phyloP scores from a whole-genome alignment of 2,797 vertebrate species.

The Lateolabrax maculatus region DNA sequence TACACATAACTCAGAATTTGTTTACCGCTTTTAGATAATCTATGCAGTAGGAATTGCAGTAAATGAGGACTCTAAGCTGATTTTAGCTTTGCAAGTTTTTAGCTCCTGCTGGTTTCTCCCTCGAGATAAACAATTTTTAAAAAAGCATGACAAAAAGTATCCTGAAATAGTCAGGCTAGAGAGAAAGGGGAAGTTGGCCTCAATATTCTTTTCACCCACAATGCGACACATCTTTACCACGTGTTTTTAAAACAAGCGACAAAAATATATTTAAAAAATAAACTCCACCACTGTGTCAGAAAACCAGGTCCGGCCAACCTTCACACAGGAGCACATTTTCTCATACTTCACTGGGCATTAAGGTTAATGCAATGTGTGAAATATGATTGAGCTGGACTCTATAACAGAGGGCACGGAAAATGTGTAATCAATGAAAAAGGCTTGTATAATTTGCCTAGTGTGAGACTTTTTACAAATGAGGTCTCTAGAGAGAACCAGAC shows the following conservation, averaged over 20 bases:
- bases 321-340: background rate
- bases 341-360: background rate
- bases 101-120: background rate
- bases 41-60: background rate
- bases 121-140: background rate
- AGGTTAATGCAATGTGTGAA: background rate
- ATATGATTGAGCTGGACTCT: background rate
- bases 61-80: background rate
- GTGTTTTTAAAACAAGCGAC: background rate
- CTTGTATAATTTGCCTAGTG: background rate
- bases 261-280: background rate
- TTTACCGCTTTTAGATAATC: background rate
- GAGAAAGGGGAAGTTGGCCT: background rate
- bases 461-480: constrained; percentile 8
- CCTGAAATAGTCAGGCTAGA: background rate
- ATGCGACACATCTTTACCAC: background rate
- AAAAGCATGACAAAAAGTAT: background rate
- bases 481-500: background rate
- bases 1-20: background rate
- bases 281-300: background rate
- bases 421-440: background rate
- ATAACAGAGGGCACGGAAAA: background rate
- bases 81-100: background rate
- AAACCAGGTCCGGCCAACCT: background rate
- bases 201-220: background rate